These are phyloP conservation scores for Druon quercuslanigerum DNA, from an alignment of 1,140 invertebrate genomes.

Conservation along the genomic window DNA sequence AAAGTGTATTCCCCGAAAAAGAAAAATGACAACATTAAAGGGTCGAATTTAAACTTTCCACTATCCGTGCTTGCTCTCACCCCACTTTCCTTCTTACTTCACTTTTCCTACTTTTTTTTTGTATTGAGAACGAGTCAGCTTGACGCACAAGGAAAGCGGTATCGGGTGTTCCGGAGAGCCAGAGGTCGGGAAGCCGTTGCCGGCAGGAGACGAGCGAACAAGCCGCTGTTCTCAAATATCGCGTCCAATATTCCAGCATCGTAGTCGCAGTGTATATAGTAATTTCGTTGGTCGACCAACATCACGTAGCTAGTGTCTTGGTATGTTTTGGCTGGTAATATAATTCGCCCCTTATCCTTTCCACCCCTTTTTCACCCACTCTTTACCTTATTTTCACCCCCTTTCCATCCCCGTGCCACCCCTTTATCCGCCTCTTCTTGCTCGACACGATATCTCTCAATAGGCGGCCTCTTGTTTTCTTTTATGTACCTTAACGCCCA, in stretches of 20 bases:
- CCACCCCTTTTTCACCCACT: slow-evolving; percentile 37
- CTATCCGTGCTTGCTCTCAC: too few relatives aligned
- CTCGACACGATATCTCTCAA: slow-evolving; percentile 42
- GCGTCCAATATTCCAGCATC: slow-evolving; percentile 50
- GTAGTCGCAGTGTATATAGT: slow-evolving; percentile 48
- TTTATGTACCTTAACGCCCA: not conserved
- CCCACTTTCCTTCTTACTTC: too few relatives aligned
- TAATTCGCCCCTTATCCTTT: slow-evolving; percentile 44
- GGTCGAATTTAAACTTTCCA: too few relatives aligned
- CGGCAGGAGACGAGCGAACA: slow-evolving; percentile 44
- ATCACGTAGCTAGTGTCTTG: slow-evolving; percentile 53
- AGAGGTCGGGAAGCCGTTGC: too few relatives aligned
- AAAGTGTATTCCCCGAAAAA: too few relatives aligned
- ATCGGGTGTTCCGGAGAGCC: too few relatives aligned
- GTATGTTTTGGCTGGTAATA: slow-evolving; percentile 61
- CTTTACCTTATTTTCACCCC: too few relatives aligned
- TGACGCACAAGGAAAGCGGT: too few relatives aligned
- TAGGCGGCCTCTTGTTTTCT: slow-evolving; percentile 40
- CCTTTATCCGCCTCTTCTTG: not conserved
- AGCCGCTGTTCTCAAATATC: slow-evolving; percentile 50
- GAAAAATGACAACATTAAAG: too few relatives aligned
- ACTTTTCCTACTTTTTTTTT: too few relatives aligned
- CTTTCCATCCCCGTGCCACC: too few relatives aligned
- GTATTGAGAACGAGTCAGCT: too few relatives aligned
- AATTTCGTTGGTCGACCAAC: slow-evolving; percentile 55